A percentile compares a stretch with the other conserved stretches of the same genome.
Conservation (phyloP, 2,113 vertebrate genomes). For the Trogon surrucura region DNA sequence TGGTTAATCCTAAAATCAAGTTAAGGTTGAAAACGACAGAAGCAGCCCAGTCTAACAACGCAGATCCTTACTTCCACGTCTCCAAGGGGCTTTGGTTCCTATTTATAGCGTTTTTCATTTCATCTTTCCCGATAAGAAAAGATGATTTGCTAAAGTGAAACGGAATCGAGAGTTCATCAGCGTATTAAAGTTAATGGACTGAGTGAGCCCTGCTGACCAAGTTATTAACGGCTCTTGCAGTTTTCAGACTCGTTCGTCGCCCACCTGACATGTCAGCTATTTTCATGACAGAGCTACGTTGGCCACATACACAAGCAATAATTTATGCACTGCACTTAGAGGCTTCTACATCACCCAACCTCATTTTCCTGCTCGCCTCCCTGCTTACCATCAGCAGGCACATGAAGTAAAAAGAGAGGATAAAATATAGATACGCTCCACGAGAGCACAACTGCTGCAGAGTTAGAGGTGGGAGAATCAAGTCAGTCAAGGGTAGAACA, state of each 20-base stretch:
- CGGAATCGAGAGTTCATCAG: slow-evolving; percentile 5
- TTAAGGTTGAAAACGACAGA: background rate
- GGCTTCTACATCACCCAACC: background rate
- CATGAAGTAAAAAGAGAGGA: background rate
- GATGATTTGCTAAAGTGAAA: background rate
- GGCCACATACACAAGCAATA: background rate
- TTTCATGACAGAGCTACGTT: background rate
- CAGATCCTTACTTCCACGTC: background rate
- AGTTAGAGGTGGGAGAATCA: background rate
- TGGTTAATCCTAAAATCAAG: slow-evolving; percentile 16
- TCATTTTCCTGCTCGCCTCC: background rate
- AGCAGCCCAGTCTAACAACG: background rate
- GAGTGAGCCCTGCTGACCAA: slow-evolving; percentile 22
- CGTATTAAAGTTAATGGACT: slow-evolving; percentile 31
- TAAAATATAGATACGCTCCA: background rate
- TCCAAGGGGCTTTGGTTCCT: background rate
- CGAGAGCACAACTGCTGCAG: background rate
- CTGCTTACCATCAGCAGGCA: background rate
- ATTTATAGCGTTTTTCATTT: slow-evolving; percentile 30
- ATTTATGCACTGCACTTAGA: slow-evolving; percentile 12
- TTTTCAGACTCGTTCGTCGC: background rate
- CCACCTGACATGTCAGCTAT: slow-evolving; percentile 16
- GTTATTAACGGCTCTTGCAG: background rate
- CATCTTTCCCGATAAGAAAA: slow-evolving; percentile 31
- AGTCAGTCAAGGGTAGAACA: background rate